phyloP scores from a whole-genome alignment of 2,888 invertebrate species.

The Gastracanthus pulcherrimus region DNA sequence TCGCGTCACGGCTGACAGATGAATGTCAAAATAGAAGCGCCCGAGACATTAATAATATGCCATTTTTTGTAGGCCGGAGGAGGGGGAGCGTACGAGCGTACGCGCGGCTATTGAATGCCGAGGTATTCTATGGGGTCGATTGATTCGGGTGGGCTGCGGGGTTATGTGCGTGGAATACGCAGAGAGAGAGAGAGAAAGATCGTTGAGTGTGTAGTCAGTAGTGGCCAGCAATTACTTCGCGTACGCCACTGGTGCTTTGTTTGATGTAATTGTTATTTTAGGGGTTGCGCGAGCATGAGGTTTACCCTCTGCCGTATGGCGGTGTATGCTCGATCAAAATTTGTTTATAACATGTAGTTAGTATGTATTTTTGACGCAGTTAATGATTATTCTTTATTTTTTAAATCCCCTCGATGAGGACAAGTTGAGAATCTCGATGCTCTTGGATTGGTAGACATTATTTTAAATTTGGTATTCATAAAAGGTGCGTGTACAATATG shows the following conservation, averaged over 20 bases:
- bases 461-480: too few species aligned
- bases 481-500: too few species aligned
- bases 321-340: not conserved
- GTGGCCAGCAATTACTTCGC: slow-evolving; percentile 31
- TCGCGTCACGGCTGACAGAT: slow-evolving; percentile 38
- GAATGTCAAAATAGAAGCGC: slow-evolving; percentile 45
- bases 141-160: not conserved
- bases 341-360: too few species aligned
- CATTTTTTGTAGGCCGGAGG: slow-evolving; percentile 8
- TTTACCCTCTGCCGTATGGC: not conserved
- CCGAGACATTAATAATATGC: slow-evolving; percentile 37
- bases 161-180: not conserved
- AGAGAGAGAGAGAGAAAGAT: not conserved
- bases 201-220: slow-evolving; percentile 4
- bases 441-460: too few species aligned
- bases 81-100: not conserved
- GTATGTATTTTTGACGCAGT: too few species aligned
- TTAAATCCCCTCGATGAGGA: too few species aligned
- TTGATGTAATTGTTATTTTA: slow-evolving; percentile 39
- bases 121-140: slow-evolving; percentile 2
- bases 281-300: not conserved
- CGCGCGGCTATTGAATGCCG: slow-evolving; percentile 3
- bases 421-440: too few species aligned
- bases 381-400: too few species aligned
- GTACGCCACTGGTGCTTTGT: not conserved